phyloP scores from a whole-genome alignment of 2,888 invertebrate species.

The Tetheella fluctuosa region DNA sequence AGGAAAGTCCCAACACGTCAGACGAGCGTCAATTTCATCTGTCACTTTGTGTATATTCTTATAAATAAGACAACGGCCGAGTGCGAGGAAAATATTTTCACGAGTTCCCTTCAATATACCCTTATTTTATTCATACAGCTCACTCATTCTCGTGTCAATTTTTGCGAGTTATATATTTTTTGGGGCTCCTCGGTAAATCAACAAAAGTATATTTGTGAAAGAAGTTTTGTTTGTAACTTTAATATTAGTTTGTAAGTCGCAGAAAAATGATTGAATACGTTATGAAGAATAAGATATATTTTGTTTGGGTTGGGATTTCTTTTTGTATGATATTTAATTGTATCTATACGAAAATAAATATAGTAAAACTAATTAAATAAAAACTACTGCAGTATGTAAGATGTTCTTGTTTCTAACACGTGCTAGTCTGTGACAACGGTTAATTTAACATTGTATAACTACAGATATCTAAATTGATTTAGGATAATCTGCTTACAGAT shows the following conservation, averaged over 20 bases:
- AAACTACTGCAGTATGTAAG: too few relatives aligned
- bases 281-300: not conserved
- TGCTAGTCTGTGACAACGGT: not conserved
- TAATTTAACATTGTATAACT: not conserved
- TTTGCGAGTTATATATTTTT: not conserved
- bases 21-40: too few relatives aligned
- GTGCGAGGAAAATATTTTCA: not conserved
- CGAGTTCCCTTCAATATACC: not conserved
- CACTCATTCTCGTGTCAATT: constrained; percentile 1
- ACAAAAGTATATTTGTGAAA: constrained; percentile 1
- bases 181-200: not conserved
- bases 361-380: too few relatives aligned
- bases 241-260: constrained; percentile 1
- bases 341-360: too few relatives aligned
- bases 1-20: too few relatives aligned
- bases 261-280: not conserved
- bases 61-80: too few relatives aligned
- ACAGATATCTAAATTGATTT: not conserved
- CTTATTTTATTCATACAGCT: constrained; percentile 4
- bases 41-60: too few relatives aligned
- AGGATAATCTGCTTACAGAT: not conserved
- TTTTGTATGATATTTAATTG: not conserved
- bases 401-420: too few relatives aligned
- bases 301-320: not conserved
- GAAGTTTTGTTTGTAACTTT: constrained; percentile 5